These are phyloP conservation scores for Acrobasis consociella DNA, from an alignment of 2,888 invertebrate species.

Conservation along the genomic window DNA sequence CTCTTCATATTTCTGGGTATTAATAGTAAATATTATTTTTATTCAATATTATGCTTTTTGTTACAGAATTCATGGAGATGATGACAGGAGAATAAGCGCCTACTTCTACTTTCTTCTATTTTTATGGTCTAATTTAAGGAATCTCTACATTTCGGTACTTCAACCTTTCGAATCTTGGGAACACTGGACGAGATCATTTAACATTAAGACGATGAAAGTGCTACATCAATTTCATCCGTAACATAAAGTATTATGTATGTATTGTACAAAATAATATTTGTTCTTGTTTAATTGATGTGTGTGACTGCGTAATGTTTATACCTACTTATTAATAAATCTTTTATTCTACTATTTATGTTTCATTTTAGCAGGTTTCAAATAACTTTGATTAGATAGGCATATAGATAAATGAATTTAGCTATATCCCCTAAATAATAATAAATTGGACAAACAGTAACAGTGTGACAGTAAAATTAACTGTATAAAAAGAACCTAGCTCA, in stretches of 20 bases:
- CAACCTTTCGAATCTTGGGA: conserved; percentile 69
- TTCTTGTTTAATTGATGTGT: conserved; percentile 76
- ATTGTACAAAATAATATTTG: conserved; percentile 77
- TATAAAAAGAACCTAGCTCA: too few species aligned
- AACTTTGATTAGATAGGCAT: too few species aligned
- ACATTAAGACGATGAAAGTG: conserved; percentile 45
- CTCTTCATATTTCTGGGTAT: too few species aligned
- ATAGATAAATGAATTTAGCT: too few species aligned
- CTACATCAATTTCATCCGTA: conserved; percentile 56
- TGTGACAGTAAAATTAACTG: too few species aligned
- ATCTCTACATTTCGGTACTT: conserved; percentile 67
- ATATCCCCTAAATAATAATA: too few species aligned
- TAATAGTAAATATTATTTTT: too few species aligned
- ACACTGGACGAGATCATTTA: conserved; percentile 59
- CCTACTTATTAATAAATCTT: conserved; percentile 80
- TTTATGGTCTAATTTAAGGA: conserved; percentile 69
- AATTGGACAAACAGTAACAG: too few species aligned
- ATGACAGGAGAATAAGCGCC: conserved; percentile 94
- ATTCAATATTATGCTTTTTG: conserved; percentile 44
- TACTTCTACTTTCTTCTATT: conserved; percentile 61
- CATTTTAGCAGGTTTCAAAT: conserved; percentile 36
- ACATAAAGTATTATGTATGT: conserved; percentile 73
- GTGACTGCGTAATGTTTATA: conserved; percentile 79
- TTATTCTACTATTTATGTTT: conserved; percentile 66
- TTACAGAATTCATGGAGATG: conserved; percentile 98